Conservation (phyloP, 2,113 vertebrate genomes). For the Aspidoscelis tigris region DNA sequence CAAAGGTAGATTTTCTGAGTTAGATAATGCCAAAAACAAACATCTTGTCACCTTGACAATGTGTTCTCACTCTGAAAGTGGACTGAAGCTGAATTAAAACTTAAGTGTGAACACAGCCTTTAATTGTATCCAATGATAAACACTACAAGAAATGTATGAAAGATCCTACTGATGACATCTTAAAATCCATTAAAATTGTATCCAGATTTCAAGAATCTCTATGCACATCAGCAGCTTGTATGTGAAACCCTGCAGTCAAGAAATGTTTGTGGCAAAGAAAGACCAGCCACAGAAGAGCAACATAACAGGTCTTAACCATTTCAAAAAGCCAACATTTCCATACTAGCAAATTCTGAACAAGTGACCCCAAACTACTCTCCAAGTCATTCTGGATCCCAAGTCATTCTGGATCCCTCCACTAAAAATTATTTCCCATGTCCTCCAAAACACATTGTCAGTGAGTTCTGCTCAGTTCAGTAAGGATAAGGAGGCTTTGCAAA, state of each 20-base stretch:
- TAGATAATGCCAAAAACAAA: too few relatives aligned
- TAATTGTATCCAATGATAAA: too few relatives aligned
- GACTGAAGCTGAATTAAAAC: too few relatives aligned
- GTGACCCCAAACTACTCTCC: not conserved
- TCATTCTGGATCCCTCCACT: not conserved
- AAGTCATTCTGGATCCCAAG: not conserved
- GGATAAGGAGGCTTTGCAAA: constrained; percentile 1
- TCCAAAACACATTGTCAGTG: not conserved
- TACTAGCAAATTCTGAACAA: not conserved
- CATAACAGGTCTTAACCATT: not conserved
- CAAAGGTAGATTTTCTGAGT: too few relatives aligned
- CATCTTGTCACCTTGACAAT: too few relatives aligned
- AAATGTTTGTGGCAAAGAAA: not conserved
- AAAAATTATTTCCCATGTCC: not conserved
- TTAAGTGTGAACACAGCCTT: too few relatives aligned
- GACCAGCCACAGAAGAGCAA: not conserved
- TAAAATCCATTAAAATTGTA: too few relatives aligned
- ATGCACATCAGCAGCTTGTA: not conserved
- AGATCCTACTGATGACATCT: too few relatives aligned
- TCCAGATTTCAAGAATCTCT: not conserved
- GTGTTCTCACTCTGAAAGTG: too few relatives aligned
- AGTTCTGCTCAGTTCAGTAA: not conserved
- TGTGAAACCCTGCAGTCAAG: not conserved
- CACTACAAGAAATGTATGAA: too few relatives aligned
- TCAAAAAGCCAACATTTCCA: not conserved